These are phyloP conservation scores for Sinopyrophorus schimmeli DNA, from an alignment of 2,888 invertebrate genomes.

Conservation along the genomic window DNA sequence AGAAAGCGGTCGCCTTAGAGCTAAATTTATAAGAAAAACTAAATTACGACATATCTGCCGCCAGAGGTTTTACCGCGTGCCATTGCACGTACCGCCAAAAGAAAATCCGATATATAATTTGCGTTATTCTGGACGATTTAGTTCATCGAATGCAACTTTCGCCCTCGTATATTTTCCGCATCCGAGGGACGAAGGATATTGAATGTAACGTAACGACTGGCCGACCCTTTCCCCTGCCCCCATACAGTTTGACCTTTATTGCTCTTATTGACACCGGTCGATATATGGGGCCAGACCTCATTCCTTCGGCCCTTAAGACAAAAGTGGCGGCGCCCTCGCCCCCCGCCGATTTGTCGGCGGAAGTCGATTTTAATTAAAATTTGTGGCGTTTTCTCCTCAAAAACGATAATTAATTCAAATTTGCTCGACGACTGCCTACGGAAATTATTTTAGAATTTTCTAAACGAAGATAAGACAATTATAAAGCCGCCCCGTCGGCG, in stretches of 20 bases:
- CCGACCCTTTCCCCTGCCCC: slow-evolving; percentile 28
- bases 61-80: too few relatives aligned
- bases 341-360: background rate
- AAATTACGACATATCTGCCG: too few relatives aligned
- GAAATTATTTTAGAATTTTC: background rate
- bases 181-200: slow-evolving; percentile 28
- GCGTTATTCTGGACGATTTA: slow-evolving; percentile 27
- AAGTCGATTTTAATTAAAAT: background rate
- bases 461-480: slow-evolving; percentile 1
- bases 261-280: slow-evolving; percentile 32
- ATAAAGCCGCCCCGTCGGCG: background rate
- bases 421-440: background rate
- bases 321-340: background rate
- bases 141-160: slow-evolving; percentile 26
- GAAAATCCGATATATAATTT: slow-evolving; percentile 22
- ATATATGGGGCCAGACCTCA: slow-evolving; percentile 19
- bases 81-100: slow-evolving; percentile 19
- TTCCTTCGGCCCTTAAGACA: slow-evolving; percentile 9
- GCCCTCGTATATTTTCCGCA: slow-evolving; percentile 28
- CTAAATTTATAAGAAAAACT: too few relatives aligned
- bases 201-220: slow-evolving; percentile 31
- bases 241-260: slow-evolving; percentile 33
- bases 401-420: background rate
- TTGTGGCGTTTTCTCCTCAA: background rate
- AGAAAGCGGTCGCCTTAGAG: too few relatives aligned